Evolutionary conservation across 1,140 invertebrate genomes (phyloP), one percentile per base, ranked within the genome.

Genomic region (Asobara japonica): DNA sequence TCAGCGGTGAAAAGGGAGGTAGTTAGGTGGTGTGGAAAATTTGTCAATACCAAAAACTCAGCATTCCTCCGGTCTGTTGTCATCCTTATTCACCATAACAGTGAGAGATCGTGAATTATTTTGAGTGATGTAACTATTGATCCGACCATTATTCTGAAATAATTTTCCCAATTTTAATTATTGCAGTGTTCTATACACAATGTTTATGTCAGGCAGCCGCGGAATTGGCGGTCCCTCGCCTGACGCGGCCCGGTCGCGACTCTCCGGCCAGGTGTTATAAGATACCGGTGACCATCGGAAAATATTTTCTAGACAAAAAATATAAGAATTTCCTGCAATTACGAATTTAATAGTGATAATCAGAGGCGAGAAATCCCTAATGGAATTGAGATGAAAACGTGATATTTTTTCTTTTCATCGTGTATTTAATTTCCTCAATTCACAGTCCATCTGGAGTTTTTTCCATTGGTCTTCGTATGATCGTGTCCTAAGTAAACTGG

Each of bases 401-500:
- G 30, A 10, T 56, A 16, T 8, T 51, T 56, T 38, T 69, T 62
- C 22, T 56, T 56, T 25, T 74, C 72, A 77, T n/a, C 77, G 82
- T 82, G 80, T 56, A 56, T 56, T 83, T 81, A 76, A 80, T 81
- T 82, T 77, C 79, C 67, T 73, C 68, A 82, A 72, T 25, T 30
- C 48, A 29, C 16, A 29, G 10, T 22, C 22, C 51, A 56, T 18
- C 41, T 45, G 41, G 18, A n/a, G n/a, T n/a, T n/a, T n/a, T 62
- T 16, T 30, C 11, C 18, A 36, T 72, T 3, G 70, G 75, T 56
- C 30, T 67, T 65, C 71, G 74, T 80, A 27, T 74, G 76, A 73
- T 71, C 76, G 73, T 38, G 78, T 83, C 81, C 81, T 83, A 83
- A 83, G 81, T 83, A 83, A 83, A 83, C 81, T 78, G 65, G 71